A percentile compares a stretch with the other conserved stretches of the same genome.
Evolutionary conservation across 1,140 invertebrate genomes (phyloP).

Genomic region (Mamestra configurata): DNA sequence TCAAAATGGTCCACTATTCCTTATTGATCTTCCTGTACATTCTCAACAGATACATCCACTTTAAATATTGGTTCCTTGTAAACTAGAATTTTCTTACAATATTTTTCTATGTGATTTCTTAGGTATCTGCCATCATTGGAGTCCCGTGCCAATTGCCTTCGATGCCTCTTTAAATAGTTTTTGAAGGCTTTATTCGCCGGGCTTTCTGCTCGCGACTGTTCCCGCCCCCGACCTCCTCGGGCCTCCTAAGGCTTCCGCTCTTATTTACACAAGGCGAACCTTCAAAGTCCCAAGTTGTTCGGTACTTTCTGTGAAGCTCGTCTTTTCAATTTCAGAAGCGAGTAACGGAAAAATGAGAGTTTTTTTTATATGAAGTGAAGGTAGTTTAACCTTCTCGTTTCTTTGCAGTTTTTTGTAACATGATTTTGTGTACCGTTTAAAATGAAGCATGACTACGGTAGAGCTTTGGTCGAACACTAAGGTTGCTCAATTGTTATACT

Average conservation of each 20-base stretch:
- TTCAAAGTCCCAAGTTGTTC: constrained; percentile 66
- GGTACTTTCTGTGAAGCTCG: constrained; percentile 62
- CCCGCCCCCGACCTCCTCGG: constrained; percentile 53
- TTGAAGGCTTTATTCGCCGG: constrained; percentile 72
- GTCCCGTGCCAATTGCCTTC: constrained; percentile 68
- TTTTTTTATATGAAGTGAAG: constrained; percentile 15
- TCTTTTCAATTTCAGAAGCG: constrained; percentile 53
- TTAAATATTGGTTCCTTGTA: constrained; percentile 30
- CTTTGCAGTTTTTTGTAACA: neutral
- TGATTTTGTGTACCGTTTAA: neutral
- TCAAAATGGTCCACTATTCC: constrained; percentile 39
- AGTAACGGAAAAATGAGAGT: constrained; percentile 44
- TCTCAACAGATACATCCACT: constrained; percentile 33
- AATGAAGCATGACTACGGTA: neutral
- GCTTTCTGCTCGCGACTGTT: constrained; percentile 62
- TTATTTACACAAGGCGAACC: constrained; percentile 68
- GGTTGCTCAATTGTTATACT: no score
- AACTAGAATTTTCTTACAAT: constrained; percentile 2
- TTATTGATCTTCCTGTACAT: constrained; percentile 29
- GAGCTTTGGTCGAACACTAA: no score
- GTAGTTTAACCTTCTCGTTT: constrained; percentile 36
- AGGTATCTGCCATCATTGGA: constrained; percentile 43
- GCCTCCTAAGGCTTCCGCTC: constrained; percentile 59
- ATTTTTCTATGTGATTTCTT: constrained; percentile 27
- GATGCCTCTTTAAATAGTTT: constrained; percentile 84